Conservation (phyloP, 1,140 invertebrate genomes). For the Aplysia californica region DNA sequence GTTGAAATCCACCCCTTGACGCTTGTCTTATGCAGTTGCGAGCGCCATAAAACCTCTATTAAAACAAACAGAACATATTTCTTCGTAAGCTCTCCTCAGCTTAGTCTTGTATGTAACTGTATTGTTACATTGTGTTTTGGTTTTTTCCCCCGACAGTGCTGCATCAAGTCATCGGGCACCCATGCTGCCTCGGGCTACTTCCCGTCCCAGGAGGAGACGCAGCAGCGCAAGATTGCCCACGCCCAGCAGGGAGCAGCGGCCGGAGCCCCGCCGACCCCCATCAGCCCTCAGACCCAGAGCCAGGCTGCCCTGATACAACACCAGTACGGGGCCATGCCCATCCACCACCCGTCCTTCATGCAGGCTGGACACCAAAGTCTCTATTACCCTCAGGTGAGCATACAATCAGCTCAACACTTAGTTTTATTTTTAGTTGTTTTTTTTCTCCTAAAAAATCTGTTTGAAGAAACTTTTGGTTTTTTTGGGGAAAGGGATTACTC, state of each 20-base stretch:
- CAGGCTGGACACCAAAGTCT: background rate
- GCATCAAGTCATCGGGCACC: slow-evolving; percentile 26
- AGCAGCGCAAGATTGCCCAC: background rate
- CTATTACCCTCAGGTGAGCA: slow-evolving; percentile 19
- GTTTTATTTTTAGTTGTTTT: background rate
- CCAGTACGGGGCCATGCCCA: background rate
- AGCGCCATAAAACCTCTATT: too few species aligned
- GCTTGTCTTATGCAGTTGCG: too few species aligned
- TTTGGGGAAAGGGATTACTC: background rate
- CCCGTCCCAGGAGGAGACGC: background rate
- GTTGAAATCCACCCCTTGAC: too few species aligned
- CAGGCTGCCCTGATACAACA: too few species aligned
- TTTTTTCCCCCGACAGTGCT: too few species aligned
- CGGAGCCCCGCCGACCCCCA: background rate
- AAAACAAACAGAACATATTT: too few species aligned
- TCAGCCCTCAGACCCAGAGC: background rate
- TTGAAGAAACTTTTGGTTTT: background rate
- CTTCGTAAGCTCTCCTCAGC: too few species aligned
- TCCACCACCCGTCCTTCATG: slow-evolving; percentile 1
- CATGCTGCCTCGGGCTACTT: slow-evolving; percentile 18
- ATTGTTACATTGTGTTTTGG: too few species aligned
- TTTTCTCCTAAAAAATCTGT: background rate
- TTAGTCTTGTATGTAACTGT: too few species aligned
- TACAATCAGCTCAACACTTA: background rate
- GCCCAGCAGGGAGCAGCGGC: background rate